Conservation (phyloP, 1,140 invertebrate genomes). For the Hydropsyche tenuis region DNA sequence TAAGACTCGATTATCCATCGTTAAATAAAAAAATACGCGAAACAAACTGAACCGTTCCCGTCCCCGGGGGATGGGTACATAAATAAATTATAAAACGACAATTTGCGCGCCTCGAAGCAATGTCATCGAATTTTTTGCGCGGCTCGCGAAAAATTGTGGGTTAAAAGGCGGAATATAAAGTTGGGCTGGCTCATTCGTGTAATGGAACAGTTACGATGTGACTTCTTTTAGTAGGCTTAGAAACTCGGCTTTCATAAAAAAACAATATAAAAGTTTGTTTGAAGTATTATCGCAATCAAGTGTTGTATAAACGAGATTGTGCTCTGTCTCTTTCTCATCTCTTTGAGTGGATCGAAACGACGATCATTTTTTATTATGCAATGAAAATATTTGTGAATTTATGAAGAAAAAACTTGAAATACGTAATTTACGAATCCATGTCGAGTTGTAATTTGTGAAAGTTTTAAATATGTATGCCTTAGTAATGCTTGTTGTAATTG, state of each 20-base stretch:
- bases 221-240: too few relatives aligned
- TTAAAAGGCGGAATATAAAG: constrained; percentile 18
- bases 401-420: too few relatives aligned
- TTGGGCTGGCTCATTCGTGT: constrained; percentile 5
- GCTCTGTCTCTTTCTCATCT: constrained; percentile 3
- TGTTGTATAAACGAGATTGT: constrained; percentile 5
- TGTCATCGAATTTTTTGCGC: not conserved
- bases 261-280: constrained; percentile 30
- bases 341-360: constrained; percentile 36
- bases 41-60: not conserved
- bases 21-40: not conserved
- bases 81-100: too few relatives aligned
- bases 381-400: too few relatives aligned
- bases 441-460: too few relatives aligned
- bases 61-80: too few relatives aligned
- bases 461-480: too few relatives aligned
- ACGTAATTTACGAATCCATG: too few relatives aligned
- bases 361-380: not conserved
- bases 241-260: constrained; percentile 1
- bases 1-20: constrained; percentile 28
- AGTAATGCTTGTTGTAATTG: too few relatives aligned
- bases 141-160: not conserved
- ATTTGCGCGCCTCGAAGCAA: too few relatives aligned
- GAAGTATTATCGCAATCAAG: constrained; percentile 32
- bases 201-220: not conserved